Conservation (phyloP, 2,888 invertebrate species). For the Macaria notata region DNA sequence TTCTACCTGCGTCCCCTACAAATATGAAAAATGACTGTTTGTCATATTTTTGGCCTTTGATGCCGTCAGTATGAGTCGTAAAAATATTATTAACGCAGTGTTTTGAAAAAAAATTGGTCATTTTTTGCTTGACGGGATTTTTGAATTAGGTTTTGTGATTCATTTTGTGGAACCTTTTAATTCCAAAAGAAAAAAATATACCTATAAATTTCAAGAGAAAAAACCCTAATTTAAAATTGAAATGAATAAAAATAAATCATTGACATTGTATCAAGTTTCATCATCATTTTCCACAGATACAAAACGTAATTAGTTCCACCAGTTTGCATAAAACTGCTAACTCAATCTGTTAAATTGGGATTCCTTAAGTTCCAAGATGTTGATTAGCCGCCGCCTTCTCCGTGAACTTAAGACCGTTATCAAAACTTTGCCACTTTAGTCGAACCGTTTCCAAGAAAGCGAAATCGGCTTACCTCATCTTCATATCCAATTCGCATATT, state of each 20-base stretch:
- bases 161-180: background rate
- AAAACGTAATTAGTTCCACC: conserved; percentile 13
- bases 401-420: conserved; percentile 53
- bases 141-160: background rate
- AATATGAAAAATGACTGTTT: conserved; percentile 1
- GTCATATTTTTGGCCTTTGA: conserved; percentile 6
- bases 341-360: conserved; percentile 59
- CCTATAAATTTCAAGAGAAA: too few species aligned
- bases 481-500: conserved; percentile 61
- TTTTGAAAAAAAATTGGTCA: background rate
- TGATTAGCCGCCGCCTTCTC: conserved; percentile 48
- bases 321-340: conserved; percentile 31
- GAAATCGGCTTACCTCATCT: conserved; percentile 52
- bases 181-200: too few species aligned
- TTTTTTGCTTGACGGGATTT: conserved; percentile 2
- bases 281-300: background rate
- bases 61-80: conserved; percentile 1
- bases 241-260: too few species aligned
- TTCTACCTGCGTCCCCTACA: conserved; percentile 24
- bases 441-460: conserved; percentile 43
- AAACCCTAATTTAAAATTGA: too few species aligned
- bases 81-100: conserved; percentile 2
- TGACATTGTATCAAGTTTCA: too few species aligned
- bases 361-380: conserved; percentile 57
- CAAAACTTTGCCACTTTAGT: conserved; percentile 65